phyloP scores from a whole-genome alignment of 92 coral and sea anemone genomes.

The Desmophyllum pertusum region DNA sequence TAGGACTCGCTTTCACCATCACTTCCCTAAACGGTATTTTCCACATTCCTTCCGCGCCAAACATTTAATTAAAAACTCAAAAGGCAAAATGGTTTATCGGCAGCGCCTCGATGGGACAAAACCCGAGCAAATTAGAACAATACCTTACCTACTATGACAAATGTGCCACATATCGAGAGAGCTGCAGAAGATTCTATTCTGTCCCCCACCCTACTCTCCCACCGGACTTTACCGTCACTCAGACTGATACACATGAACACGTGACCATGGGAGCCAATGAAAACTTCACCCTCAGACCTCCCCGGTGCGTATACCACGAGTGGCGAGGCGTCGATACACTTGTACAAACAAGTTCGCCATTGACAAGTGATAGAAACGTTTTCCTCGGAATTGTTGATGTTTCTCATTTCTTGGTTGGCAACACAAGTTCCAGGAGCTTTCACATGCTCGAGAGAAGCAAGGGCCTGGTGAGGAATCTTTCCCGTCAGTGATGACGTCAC shows the following conservation, averaged over 20 bases:
- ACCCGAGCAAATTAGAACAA: neutral
- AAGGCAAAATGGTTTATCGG: no score
- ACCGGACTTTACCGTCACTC: conserved; percentile 69
- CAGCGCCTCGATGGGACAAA: no score
- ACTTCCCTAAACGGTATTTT: no score
- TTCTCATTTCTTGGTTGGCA: neutral
- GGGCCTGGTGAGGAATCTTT: conserved; percentile 1
- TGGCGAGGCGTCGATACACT: conserved; percentile 96
- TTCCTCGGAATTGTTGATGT: neutral
- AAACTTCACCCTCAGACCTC: conserved; percentile 65
- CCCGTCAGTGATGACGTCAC: neutral
- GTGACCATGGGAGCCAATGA: conserved; percentile 90
- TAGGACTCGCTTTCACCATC: no score
- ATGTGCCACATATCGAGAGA: conserved; percentile 72
- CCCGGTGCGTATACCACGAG: conserved; percentile 71
- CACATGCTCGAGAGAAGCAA: neutral
- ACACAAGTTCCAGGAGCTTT: neutral
- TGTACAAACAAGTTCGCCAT: conserved; percentile 78
- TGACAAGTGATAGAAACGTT: conserved; percentile 29
- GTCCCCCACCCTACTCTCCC: conserved; percentile 87
- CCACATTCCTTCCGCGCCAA: no score
- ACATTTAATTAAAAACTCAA: no score
- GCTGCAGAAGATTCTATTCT: conserved; percentile 93
- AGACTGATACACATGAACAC: conserved; percentile 82
- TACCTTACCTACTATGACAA: conserved; percentile 85